A percentile compares a stretch with the other conserved stretches of the same genome.
These are phyloP conservation scores for Indicator maculatus DNA, from an alignment of 2,113 vertebrate genomes.

Conservation along the genomic window DNA sequence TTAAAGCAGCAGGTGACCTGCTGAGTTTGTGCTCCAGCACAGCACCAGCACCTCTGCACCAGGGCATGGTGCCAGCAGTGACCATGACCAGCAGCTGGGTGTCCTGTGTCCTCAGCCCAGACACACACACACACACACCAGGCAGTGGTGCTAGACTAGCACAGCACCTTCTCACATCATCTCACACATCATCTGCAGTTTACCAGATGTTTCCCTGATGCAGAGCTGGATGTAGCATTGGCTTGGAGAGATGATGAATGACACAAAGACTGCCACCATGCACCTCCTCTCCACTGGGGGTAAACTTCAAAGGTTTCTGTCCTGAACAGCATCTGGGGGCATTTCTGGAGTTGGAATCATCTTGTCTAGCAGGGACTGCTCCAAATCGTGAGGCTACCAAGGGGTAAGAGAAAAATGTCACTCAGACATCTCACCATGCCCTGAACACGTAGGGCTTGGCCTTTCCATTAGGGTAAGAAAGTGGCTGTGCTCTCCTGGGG, in stretches of 20 bases:
- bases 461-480: background rate
- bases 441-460: background rate
- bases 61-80: background rate
- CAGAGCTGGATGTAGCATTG: slow-evolving; percentile 78
- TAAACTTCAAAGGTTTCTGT: slow-evolving; percentile 79
- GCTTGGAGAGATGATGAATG: slow-evolving; percentile 81
- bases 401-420: background rate
- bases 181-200: too few species aligned
- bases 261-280: slow-evolving; percentile 83
- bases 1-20: background rate
- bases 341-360: slow-evolving; percentile 55
- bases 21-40: accelerated
- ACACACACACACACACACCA: background rate
- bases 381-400: slow-evolving; percentile 64
- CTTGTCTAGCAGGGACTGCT: background rate
- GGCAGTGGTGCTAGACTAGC: background rate
- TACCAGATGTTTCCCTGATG: too few species aligned
- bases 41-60: background rate
- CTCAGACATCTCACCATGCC: background rate
- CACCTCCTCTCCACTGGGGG: slow-evolving; percentile 64
- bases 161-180: background rate
- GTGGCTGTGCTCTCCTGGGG: background rate
- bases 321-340: slow-evolving; percentile 84
- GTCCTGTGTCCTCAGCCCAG: background rate
- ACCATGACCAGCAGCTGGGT: background rate